phyloP scores from a whole-genome alignment of 2,888 invertebrate species.

The Apamea sordens region DNA sequence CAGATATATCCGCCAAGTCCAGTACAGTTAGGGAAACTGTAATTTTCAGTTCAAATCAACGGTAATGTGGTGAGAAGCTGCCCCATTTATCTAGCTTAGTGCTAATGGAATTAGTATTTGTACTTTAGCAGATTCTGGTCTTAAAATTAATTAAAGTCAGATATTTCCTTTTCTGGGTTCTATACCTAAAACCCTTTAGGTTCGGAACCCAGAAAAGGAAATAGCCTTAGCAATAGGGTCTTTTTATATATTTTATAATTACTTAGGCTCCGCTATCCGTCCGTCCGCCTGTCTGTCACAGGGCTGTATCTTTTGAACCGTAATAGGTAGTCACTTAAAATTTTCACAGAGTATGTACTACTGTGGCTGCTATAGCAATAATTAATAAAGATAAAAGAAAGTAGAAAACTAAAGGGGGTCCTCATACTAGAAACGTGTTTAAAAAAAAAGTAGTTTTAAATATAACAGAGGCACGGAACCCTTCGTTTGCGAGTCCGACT shows the following conservation, averaged over 20 bases:
- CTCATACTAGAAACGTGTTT: too few species aligned
- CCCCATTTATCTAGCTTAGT: conserved; percentile 19
- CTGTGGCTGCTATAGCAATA: too few species aligned
- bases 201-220: too few species aligned
- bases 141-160: background rate
- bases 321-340: background rate
- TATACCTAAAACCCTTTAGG: background rate
- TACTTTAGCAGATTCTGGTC: background rate
- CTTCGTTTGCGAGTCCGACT: background rate
- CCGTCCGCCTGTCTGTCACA: background rate
- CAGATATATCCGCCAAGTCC: background rate
- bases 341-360: too few species aligned
- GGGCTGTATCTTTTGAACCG: background rate
- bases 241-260: background rate
- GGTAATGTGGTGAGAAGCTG: background rate
- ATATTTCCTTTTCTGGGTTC: background rate
- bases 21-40: background rate
- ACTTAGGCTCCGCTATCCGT: background rate
- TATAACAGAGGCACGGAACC: background rate
- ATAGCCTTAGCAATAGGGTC: too few species aligned
- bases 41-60: conserved; percentile 13
- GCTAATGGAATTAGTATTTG: conserved; percentile 30
- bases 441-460: too few species aligned
- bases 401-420: too few species aligned
- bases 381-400: too few species aligned